phyloP scores from a whole-genome alignment of 1,140 invertebrate species.

The Macrosteles quadrilineatus region DNA sequence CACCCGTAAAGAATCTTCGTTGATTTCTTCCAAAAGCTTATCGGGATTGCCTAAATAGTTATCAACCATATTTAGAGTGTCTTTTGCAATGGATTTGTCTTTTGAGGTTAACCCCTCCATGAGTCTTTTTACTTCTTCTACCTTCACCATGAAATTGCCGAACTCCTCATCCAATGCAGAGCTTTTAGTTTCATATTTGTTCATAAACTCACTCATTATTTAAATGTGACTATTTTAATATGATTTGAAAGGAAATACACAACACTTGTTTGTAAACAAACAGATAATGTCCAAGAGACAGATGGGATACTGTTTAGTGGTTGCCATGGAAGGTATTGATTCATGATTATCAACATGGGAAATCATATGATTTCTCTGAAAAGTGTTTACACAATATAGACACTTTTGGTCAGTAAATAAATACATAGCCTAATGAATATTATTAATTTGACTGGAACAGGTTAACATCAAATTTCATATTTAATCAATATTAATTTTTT shows the following conservation, averaged over 20 bases:
- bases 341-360: too few species aligned
- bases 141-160: conserved; percentile 13
- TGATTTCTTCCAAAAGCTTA: background rate
- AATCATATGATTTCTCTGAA: too few species aligned
- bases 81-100: background rate
- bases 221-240: too few species aligned
- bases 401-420: too few species aligned
- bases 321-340: background rate
- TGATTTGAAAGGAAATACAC: too few species aligned
- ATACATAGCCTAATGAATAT: too few species aligned
- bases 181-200: background rate
- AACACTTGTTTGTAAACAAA: too few species aligned
- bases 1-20: conserved; percentile 4
- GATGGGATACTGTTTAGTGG: background rate
- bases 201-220: background rate
- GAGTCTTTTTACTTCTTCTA: background rate
- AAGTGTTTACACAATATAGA: too few species aligned
- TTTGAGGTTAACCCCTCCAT: background rate
- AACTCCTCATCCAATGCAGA: background rate
- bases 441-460: too few species aligned
- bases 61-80: background rate
- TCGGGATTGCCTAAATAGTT: conserved; percentile 2
- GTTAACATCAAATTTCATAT: too few species aligned
- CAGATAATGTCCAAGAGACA: too few species aligned
- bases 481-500: too few species aligned